Conservation (phyloP, 2,797 vertebrate species). For the Potorous gilbertii region DNA sequence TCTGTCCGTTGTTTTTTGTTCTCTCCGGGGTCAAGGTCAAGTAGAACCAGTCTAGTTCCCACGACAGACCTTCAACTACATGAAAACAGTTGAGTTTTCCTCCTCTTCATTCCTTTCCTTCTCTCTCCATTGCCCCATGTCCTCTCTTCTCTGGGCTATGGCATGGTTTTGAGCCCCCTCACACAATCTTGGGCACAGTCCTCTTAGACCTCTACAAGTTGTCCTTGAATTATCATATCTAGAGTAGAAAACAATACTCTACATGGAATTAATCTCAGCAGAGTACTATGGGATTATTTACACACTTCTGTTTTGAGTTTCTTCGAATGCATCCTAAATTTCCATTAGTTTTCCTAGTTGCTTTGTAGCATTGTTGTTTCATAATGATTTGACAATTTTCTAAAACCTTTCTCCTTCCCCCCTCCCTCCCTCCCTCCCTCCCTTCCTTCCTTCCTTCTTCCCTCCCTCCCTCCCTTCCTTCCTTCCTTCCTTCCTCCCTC, state of each 20-base stretch:
- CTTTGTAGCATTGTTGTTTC: neutral
- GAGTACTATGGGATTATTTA: neutral
- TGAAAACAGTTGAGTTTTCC: neutral
- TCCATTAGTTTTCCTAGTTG: neutral
- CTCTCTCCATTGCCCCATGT: neutral
- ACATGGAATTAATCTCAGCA: neutral
- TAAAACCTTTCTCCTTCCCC: neutral
- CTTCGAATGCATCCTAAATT: too few species aligned
- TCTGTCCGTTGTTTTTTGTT: neutral
- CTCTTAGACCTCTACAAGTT: neutral
- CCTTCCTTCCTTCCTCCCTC: fast-evolving
- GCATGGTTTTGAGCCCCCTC: neutral
- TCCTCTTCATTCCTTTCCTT: neutral
- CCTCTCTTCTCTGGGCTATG: neutral
- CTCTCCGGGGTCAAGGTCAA: neutral
- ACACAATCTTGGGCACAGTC: too few species aligned
- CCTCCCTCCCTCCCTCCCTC: neutral
- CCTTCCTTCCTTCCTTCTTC: neutral
- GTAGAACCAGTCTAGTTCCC: neutral
- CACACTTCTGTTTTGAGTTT: neutral
- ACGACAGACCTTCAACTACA: neutral
- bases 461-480: neutral
- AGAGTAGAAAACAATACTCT: neutral
- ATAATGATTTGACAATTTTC: neutral
- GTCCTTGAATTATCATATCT: neutral